Evolutionary conservation across 2,797 vertebrate genomes (phyloP), one percentile per base, ranked within the genome.

Genomic region (Fundulus diaphanus): DNA sequence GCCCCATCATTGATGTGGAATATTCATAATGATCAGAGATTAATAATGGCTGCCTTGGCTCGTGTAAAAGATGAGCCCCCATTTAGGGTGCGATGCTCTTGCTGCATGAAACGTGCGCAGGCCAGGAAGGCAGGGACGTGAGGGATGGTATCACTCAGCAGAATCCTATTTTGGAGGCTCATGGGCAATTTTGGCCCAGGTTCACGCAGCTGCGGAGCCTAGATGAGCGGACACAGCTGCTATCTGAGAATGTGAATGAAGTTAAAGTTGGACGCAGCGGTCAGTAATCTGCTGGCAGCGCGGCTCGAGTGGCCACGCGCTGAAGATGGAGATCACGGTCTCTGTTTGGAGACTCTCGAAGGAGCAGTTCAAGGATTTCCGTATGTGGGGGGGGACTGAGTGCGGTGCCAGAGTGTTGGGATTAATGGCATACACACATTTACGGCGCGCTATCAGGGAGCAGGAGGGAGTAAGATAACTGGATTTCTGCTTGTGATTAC

Each of bases 141-240:
- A 82, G 78, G 57, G 79, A 71, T 82, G 74, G 76, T 81, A 77
- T 81, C 77, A 65, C 68, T 78, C 70, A 74, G 68, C 48, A 37
- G 66, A 85, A 84, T 91, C 79, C 82, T 80, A 77, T 85, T 89
- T 85, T 72, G 79, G 69, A 77, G 70, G 70, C 87, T 83, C 69
- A 75, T 68, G 78, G 83, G 79, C 54, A 29, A 79, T 75, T 84
- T 88, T 86, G 84, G 81, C 88, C 80, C 85, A 79, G 68, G 80
- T 87, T 85, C 82, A 81, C 84, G 81, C 85, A 92, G 89, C 90
- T 87, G 86, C 85, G 35, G 85, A 81, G 79, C 82, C 86, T 77
- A 80, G 85, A 89, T 83, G 82, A 90, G 85, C 70, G 73, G 83
- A 85, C 86, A 85, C 89, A 90, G 88, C 89, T 90, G 88, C 85